These are phyloP conservation scores for Leuctra nigra DNA, from an alignment of 2,888 invertebrate species.

Conservation along the genomic window DNA sequence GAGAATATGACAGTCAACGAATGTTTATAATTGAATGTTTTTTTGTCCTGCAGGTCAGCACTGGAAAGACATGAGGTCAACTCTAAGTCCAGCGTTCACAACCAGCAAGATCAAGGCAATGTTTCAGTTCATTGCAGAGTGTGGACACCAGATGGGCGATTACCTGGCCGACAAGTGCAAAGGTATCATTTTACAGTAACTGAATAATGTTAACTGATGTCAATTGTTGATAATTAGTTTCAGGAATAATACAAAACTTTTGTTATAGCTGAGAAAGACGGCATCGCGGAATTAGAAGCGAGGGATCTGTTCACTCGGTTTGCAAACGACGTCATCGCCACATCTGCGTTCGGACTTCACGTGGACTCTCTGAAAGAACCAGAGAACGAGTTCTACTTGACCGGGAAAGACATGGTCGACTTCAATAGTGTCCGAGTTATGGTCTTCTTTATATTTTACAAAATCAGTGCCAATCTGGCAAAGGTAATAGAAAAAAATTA, in stretches of 20 bases:
- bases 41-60: constrained; percentile 45
- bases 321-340: constrained; percentile 49
- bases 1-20: too few species aligned
- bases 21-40: too few species aligned
- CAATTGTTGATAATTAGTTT: background rate
- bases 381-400: constrained; percentile 48
- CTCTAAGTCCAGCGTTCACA: constrained; percentile 50
- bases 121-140: constrained; percentile 44
- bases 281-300: constrained; percentile 34
- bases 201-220: too few species aligned
- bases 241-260: too few species aligned
- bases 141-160: constrained; percentile 31
- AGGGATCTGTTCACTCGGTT: constrained; percentile 45
- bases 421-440: constrained; percentile 32
- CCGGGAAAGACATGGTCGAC: constrained; percentile 44
- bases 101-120: constrained; percentile 50
- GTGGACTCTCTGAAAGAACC: constrained; percentile 47
- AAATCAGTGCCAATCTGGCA: too few species aligned
- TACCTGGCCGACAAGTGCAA: background rate
- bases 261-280: background rate
- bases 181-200: too few species aligned
- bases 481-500: too few species aligned
- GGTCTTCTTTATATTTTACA: too few species aligned
- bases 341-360: constrained; percentile 46
- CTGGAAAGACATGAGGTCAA: constrained; percentile 46